Percentiles rank a stretch among this genome's conserved stretches.
Evolutionary conservation across 2,888 invertebrate genomes (phyloP).

Genomic region (Embidobia sp.): DNA sequence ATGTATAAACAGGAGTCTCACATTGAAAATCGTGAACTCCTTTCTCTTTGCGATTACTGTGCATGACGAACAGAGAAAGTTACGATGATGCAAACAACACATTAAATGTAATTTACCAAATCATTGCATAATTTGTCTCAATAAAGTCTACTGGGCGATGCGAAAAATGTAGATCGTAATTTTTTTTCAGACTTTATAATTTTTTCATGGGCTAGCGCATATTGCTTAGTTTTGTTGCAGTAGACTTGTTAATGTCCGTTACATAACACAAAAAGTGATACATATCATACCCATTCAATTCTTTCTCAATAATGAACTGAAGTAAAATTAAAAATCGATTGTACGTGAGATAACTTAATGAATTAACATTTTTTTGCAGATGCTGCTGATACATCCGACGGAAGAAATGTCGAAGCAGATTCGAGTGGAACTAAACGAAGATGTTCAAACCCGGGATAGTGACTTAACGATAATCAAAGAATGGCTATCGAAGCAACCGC

Average conservation of each 20-base stretch:
- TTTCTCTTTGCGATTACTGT: slow-evolving; percentile 61
- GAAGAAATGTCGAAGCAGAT: slow-evolving; percentile 87
- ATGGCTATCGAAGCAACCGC: slow-evolving; percentile 86
- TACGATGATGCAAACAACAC: slow-evolving; percentile 62
- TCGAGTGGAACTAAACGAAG: slow-evolving; percentile 87
- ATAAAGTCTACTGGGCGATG: slow-evolving; percentile 32
- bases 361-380: slow-evolving; percentile 73
- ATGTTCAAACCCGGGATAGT: slow-evolving; percentile 83
- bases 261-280: no score
- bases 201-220: slow-evolving; percentile 28
- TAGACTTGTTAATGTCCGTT: no score
- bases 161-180: slow-evolving; percentile 34
- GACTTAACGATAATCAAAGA: slow-evolving; percentile 85
- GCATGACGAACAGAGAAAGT: slow-evolving; percentile 65
- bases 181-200: slow-evolving; percentile 17
- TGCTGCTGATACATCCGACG: slow-evolving; percentile 86
- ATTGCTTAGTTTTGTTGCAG: slow-evolving; percentile 1
- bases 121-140: slow-evolving; percentile 57
- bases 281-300: no score
- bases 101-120: slow-evolving; percentile 60
- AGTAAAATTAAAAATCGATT: no score
- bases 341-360: no score
- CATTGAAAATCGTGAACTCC: slow-evolving; percentile 50
- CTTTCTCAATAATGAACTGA: no score
- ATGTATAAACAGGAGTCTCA: slow-evolving; percentile 11